Percentiles rank a stretch among this genome's conserved stretches.
Evolutionary conservation across 1,140 invertebrate genomes (phyloP).

Genomic region (Solenopsis invicta): DNA sequence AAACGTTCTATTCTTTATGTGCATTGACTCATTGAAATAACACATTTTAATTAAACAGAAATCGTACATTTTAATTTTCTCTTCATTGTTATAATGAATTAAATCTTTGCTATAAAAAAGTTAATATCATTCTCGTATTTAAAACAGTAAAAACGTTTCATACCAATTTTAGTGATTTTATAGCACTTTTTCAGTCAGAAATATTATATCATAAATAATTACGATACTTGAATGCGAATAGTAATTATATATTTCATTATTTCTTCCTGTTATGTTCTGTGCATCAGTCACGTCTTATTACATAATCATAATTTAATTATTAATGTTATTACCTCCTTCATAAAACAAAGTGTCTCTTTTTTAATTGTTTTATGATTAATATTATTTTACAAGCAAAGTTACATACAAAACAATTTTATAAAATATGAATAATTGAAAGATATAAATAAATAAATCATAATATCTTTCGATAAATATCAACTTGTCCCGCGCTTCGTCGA

Average conservation of each 20-base stretch:
- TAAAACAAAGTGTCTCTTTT: not conserved
- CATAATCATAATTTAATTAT: not conserved
- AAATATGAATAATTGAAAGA: slow-evolving; percentile 7
- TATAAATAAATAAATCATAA: not conserved
- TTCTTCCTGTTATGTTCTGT: not conserved
- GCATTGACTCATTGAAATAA: slow-evolving; percentile 4
- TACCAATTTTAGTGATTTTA: not conserved
- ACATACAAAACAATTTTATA: not conserved
- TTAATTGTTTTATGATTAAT: not conserved
- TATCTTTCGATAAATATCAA: slow-evolving; percentile 1
- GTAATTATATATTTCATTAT: not conserved
- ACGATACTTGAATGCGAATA: not conserved
- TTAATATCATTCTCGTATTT: not conserved
- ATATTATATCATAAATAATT: slow-evolving; percentile 18
- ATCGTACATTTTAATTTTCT: slow-evolving; percentile 9
- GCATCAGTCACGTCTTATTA: not conserved
- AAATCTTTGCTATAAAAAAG: not conserved
- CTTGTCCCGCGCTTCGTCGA: not conserved
- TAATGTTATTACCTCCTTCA: not conserved
- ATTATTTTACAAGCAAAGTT: slow-evolving; percentile 15
- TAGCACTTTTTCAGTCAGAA: not conserved
- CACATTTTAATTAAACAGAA: slow-evolving; percentile 26
- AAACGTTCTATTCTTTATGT: not conserved
- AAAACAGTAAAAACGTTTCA: not conserved
- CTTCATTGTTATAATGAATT: slow-evolving; percentile 27